These are phyloP conservation scores for Apodemia mormo DNA, from an alignment of 2,888 invertebrate species.

Conservation along the genomic window DNA sequence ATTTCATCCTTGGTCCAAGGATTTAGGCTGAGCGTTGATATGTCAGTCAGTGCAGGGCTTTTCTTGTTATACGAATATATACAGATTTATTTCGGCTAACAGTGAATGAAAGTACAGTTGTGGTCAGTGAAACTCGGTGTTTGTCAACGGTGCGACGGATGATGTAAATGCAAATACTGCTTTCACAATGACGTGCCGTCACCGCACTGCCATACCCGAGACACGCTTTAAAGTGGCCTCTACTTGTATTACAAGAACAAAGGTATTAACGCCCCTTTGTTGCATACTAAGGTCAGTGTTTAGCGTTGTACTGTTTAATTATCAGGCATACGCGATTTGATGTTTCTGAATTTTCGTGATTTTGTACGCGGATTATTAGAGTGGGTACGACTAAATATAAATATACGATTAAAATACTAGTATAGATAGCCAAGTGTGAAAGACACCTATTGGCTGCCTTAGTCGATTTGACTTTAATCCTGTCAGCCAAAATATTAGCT, in stretches of 20 bases:
- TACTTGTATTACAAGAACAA: conserved; percentile 56
- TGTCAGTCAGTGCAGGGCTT: too few species aligned
- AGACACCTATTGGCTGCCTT: too few species aligned
- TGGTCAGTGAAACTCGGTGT: conserved; percentile 32
- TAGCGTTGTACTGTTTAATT: conserved; percentile 12
- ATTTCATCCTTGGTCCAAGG: too few species aligned
- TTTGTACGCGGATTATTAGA: too few species aligned
- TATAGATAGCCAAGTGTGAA: too few species aligned
- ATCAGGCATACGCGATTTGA: conserved; percentile 24
- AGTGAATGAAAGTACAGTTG: conserved; percentile 1
- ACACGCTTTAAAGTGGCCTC: conserved; percentile 60
- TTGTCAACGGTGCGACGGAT: conserved; percentile 34
- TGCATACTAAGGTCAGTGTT: conserved; percentile 54
- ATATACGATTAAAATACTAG: too few species aligned
- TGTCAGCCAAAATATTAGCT: too few species aligned
- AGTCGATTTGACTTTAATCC: too few species aligned
- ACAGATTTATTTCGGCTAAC: not conserved
- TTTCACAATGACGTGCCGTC: conserved; percentile 53
- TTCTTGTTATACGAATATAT: too few species aligned
- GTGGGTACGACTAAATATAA: too few species aligned
- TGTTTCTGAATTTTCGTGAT: too few species aligned
- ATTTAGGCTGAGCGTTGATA: too few species aligned
- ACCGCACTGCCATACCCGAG: conserved; percentile 31
- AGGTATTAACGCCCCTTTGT: conserved; percentile 67
- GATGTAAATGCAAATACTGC: conserved; percentile 42